Evolutionary conservation across 1,140 invertebrate species (phyloP), one percentile per base, ranked within the genome.

Genomic region (Pseudobourletiella spinata): DNA sequence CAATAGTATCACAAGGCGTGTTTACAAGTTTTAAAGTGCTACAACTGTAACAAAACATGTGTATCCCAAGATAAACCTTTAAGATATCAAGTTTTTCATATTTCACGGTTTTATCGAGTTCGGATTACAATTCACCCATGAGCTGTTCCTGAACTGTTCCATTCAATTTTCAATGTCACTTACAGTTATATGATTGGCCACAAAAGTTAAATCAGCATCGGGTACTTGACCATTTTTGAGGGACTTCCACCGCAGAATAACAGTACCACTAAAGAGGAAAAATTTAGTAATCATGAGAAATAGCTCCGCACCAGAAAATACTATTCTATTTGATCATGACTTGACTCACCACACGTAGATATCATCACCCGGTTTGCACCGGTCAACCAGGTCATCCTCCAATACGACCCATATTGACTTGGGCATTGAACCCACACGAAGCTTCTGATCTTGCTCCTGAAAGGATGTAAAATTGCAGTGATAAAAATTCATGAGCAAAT

Each of bases 341-440:
- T 39, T 30, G 26, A 30, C 73, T 73, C 76, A 92, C 89, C 84
- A 87, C 44, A 94, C 81, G 67, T 83, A 81, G 15, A 95, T 81
- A 81, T 90, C 85, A 80, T 94, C 89, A 14, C 91, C 91, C 61
- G 91, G 88, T 75, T 90, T 89, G 74, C 89, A 92, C 55, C 75
- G 77, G 75, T 93, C 89, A 1, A 93, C 88, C 14, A 95, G 77
- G 76, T 94, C 90, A 79, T 93, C 84, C 73, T 93, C 84, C 32
- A 94, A 74, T 29, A 87, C 82, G 1, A 92, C 82, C 81, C 83
- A 86, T 76, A 90, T 82, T 11, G 85, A 83, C n/a, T 82, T 78
- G 1, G 88, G 88, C 68, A 90, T 84, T 20, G 81, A 82, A 15
- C 87, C 86, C 63, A 88, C 76, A 50, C 78, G 78, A 32, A 88